These are phyloP conservation scores for Cordilura impudica DNA, from an alignment of 2,888 invertebrate species.

Conservation along the genomic window DNA sequence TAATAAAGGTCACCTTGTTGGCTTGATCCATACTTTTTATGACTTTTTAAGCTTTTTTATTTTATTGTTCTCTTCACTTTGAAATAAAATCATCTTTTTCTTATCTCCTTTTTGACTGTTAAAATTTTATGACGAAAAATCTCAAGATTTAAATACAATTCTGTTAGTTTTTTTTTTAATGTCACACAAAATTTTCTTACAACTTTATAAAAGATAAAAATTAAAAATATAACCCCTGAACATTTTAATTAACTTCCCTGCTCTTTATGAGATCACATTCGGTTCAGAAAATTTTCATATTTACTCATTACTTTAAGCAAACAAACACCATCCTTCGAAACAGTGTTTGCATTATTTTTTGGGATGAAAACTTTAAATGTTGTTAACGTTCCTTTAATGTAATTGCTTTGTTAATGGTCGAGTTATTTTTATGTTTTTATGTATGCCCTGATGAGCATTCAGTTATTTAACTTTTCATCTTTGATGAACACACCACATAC, in stretches of 20 bases:
- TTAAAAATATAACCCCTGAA: not conserved
- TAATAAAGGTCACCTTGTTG: too few relatives aligned
- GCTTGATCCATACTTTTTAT: too few relatives aligned
- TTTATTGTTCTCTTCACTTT: too few relatives aligned
- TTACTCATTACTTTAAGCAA: not conserved
- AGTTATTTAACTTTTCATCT: slow-evolving; percentile 44
- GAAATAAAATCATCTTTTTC: too few relatives aligned
- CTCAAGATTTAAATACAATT: too few relatives aligned
- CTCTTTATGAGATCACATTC: not conserved
- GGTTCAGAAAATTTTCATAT: slow-evolving; percentile 14
- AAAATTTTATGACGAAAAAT: too few relatives aligned
- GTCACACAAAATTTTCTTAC: too few relatives aligned
- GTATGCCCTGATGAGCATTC: slow-evolving; percentile 42
- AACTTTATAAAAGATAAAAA: not conserved
- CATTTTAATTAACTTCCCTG: not conserved
- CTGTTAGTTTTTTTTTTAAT: too few relatives aligned
- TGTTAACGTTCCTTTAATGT: slow-evolving; percentile 22
- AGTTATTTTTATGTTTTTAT: slow-evolving; percentile 57
- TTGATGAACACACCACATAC: not conserved
- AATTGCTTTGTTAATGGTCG: slow-evolving; percentile 55
- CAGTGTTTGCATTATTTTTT: not conserved
- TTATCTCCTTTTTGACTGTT: too few relatives aligned
- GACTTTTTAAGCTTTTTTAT: too few relatives aligned
- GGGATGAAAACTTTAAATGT: not conserved
- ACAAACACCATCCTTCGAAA: not conserved